These are phyloP conservation scores for Hirudo medicinalis DNA, from an alignment of 1,140 invertebrate species.

Conservation along the genomic window DNA sequence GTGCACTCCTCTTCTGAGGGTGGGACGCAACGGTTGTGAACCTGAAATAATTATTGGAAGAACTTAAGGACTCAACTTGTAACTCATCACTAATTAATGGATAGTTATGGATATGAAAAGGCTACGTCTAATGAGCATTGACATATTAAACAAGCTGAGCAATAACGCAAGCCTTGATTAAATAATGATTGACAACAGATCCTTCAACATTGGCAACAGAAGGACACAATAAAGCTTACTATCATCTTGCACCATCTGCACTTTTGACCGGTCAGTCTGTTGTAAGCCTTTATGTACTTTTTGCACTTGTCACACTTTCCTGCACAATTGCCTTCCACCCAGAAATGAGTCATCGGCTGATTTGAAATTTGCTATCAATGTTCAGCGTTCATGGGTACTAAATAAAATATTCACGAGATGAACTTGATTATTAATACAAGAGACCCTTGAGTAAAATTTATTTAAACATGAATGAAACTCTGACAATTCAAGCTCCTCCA, in stretches of 20 bases:
- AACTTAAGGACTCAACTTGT: neutral
- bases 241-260: conserved; percentile 92
- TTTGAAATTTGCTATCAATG: no score
- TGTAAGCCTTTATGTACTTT: conserved; percentile 87
- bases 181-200: neutral
- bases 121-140: no score
- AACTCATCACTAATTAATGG: neutral
- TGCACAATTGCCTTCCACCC: conserved; percentile 81
- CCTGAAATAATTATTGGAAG: conserved; percentile 43
- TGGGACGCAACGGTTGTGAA: conserved; percentile 84
- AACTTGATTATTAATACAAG: no score
- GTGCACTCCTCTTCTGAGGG: conserved; percentile 79
- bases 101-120: neutral
- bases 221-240: conserved; percentile 49
- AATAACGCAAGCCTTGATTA: neutral
- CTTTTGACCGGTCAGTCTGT: conserved; percentile 79
- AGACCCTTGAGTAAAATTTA: no score
- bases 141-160: neutral
- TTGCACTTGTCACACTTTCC: conserved; percentile 71
- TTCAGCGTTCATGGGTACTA: no score
- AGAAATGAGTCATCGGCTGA: conserved; percentile 70
- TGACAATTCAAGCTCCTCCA: no score
- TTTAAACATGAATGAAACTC: no score
- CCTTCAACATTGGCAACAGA: neutral
- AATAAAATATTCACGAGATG: no score